Evolutionary conservation across 2,113 vertebrate genomes (phyloP), one percentile per base, ranked within the genome.

Genomic region (Pterocles burchelli): DNA sequence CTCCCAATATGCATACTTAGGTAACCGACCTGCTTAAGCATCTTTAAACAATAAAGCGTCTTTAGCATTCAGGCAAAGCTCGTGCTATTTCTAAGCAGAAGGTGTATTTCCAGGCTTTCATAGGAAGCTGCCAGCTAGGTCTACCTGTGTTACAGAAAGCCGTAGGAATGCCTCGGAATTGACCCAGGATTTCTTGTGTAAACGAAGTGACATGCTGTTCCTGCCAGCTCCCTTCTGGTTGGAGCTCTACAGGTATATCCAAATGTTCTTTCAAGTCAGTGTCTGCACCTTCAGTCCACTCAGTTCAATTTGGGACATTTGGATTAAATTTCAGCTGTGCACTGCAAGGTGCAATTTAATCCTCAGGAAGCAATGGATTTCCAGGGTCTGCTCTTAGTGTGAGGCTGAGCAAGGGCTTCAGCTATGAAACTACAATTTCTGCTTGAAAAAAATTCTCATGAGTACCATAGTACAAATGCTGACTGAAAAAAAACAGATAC

Each of bases 321-420:
- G 74, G 90, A 90, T 87, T 93, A 28, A 66, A 62, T 79, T 95
- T 80, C 54, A 90, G 36, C 15, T 95, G 62, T 93, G 38, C 63
- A 54, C 21, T 6, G 46, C 57, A 85, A 94, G 77, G 46, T 41
- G n/a, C 51, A 78, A 68, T 26, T 78, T 84, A 78, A 66, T 94
- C 61, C 34, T 31, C 34, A 70, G 36, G 85, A 88, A 94, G 77
- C 28, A 82, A 48, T 7, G 21, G 78, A 63, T 80, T 95, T 91
- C 4, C 7, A 73, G 54, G 28, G 52, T 46, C 66, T 78, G 17
- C n/a, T 54, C 58, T 46, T 59, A 54, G 15, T 36, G 34, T 45
- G 28, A 63, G 7, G 11, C 33, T 75, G 26, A 93, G 41, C 31
- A 91, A 93, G 22, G 45, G 28, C n/a, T 95, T 93, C 81, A 62